A percentile compares a stretch with the other conserved stretches of the same genome.
Conservation (phyloP, 2,113 vertebrate genomes). For the Todiramphus chloris region DNA sequence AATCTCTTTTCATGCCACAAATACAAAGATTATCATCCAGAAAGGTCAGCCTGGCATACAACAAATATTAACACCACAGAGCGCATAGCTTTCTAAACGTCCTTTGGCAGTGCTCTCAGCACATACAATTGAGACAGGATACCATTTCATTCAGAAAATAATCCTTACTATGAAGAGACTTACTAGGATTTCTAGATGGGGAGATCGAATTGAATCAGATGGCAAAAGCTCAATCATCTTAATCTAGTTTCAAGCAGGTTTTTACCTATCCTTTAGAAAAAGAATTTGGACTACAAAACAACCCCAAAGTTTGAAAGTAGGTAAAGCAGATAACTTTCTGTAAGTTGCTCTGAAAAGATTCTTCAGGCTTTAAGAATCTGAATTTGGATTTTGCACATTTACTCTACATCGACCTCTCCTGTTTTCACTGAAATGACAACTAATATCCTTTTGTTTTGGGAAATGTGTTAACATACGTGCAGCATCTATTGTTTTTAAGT, state of each 20-base stretch:
- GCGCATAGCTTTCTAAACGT: background rate
- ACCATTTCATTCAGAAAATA: background rate
- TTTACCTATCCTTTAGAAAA: background rate
- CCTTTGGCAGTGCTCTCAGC: background rate
- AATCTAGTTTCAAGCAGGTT: background rate
- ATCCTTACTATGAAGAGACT: background rate
- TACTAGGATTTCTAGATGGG: background rate
- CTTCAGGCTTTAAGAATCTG: background rate
- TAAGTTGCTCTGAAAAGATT: background rate
- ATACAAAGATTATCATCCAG: background rate
- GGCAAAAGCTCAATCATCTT: background rate
- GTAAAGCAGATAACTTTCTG: background rate
- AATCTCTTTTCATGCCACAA: background rate
- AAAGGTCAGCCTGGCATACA: background rate
- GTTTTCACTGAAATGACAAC: background rate
- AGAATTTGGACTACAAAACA: background rate
- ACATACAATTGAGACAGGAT: background rate
- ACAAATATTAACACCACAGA: background rate
- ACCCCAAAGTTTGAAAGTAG: background rate
- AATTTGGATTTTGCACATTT: background rate
- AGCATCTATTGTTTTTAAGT: background rate
- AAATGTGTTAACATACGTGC: background rate
- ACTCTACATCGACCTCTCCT: background rate
- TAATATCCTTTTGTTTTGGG: background rate
- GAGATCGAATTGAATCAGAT: background rate